These are phyloP conservation scores for Mormyrus hasselquistii DNA, from an alignment of 2,797 vertebrate species.

Conservation along the genomic window DNA sequence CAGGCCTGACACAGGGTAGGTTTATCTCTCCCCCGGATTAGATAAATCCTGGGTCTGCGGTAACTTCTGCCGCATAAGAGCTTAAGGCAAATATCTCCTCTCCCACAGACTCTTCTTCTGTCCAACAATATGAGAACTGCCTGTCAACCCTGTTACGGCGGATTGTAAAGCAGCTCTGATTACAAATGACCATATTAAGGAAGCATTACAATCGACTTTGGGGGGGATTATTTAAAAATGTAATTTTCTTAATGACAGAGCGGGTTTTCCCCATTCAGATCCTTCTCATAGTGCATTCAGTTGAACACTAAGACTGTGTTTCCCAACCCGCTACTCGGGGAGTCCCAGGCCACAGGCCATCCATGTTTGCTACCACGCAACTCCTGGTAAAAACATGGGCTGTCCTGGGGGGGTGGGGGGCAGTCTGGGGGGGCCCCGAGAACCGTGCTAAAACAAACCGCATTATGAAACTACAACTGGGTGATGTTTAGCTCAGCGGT, in stretches of 20 bases:
- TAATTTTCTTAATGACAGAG: neutral
- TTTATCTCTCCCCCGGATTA: neutral
- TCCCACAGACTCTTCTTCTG: neutral
- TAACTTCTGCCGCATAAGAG: neutral
- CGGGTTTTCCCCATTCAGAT: neutral
- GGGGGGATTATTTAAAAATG: neutral
- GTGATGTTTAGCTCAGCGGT: neutral
- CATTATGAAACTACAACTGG: neutral
- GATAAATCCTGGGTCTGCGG: neutral
- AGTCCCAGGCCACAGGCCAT: no score
- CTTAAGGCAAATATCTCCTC: neutral
- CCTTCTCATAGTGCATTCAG: neutral
- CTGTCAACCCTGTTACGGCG: neutral
- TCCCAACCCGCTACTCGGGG: neutral
- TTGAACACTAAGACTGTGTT: neutral
- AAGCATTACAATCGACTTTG: neutral
- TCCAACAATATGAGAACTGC: neutral
- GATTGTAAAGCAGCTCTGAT: neutral
- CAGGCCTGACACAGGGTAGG: neutral
- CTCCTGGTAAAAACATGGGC: neutral
- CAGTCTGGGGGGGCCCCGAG: neutral
- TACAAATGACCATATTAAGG: neutral
- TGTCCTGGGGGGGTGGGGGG: neutral
- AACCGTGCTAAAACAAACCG: neutral
- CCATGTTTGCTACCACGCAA: neutral